A percentile compares a stretch with the other conserved stretches of the same genome.
phyloP scores from a whole-genome alignment of 1,140 invertebrate species.

The Drosophila lacteicornis region DNA sequence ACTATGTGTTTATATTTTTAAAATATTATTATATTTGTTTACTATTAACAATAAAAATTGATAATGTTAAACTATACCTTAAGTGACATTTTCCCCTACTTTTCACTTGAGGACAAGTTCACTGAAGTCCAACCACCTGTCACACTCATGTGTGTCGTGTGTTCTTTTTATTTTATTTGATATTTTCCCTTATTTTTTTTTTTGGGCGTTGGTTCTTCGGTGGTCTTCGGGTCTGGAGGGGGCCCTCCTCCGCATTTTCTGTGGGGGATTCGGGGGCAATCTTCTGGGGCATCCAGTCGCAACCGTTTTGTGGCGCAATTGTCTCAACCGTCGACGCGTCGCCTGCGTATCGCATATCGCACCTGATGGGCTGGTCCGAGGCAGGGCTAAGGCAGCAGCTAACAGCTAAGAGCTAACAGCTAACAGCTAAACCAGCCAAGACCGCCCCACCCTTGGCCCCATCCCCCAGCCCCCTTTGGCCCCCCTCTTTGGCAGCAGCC shows the following conservation, averaged over 20 bases:
- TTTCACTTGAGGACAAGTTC: constrained; percentile 18
- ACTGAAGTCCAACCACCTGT: constrained; percentile 3
- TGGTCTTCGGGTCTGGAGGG: neutral
- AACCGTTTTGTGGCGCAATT: constrained; percentile 76
- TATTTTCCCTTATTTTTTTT: constrained; percentile 14
- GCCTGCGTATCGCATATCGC: constrained; percentile 83
- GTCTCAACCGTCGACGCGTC: constrained; percentile 60
- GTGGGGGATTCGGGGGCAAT: constrained; percentile 42
- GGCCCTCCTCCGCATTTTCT: neutral
- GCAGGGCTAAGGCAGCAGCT: constrained; percentile 6
- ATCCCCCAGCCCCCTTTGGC: no score
- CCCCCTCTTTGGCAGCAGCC: constrained; percentile 29
- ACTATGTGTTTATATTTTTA: neutral
- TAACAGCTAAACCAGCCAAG: constrained; percentile 21
- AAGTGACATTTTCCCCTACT: neutral
- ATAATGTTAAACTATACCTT: neutral
- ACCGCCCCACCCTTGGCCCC: constrained; percentile 25
- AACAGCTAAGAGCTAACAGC: neutral
- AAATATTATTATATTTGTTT: neutral
- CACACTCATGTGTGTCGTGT: neutral
- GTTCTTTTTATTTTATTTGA: constrained; percentile 1
- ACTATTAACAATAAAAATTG: no score
- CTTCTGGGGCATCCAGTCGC: constrained; percentile 78
- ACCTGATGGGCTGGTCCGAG: constrained; percentile 67
- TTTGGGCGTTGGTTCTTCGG: constrained; percentile 17